Evolutionary conservation across 2,113 vertebrate genomes (phyloP).

Genomic region (Eretmochelys imbricata): DNA sequence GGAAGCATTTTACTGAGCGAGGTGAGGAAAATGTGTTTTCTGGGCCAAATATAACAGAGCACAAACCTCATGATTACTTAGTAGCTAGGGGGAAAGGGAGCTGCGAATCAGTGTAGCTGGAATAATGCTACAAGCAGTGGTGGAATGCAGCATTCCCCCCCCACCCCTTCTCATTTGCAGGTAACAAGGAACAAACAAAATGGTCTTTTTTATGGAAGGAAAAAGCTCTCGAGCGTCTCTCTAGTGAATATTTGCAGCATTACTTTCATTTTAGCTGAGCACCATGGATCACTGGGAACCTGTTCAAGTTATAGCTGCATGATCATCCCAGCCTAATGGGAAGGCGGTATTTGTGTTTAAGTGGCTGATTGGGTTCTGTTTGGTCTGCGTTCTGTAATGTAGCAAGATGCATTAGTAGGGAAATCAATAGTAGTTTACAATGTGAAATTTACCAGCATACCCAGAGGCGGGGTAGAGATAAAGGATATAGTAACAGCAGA

Average conservation of each 20-base stretch:
- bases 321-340: not conserved
- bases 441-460: slow-evolving; percentile 10
- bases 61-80: slow-evolving; percentile 73
- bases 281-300: not conserved
- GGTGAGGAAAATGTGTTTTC: slow-evolving; percentile 60
- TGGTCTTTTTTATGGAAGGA: not conserved
- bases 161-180: slow-evolving; percentile 25
- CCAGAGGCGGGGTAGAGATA: fast-evolving
- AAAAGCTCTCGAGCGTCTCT: slow-evolving; percentile 2
- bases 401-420: slow-evolving; percentile 39
- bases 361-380: slow-evolving; percentile 2
- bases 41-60: slow-evolving; percentile 69
- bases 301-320: not conserved
- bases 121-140: not conserved
- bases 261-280: not conserved
- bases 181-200: slow-evolving; percentile 26
- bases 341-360: not conserved
- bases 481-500: not conserved
- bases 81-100: slow-evolving; percentile 71
- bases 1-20: slow-evolving; percentile 65
- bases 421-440: slow-evolving; percentile 53
- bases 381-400: not conserved
- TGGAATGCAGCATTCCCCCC: not conserved
- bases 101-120: not conserved
- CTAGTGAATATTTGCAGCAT: not conserved